Percentiles rank a stretch among this genome's conserved stretches.
Conservation (phyloP, 2,888 invertebrate genomes). For the Amphimallon solstitiale region DNA sequence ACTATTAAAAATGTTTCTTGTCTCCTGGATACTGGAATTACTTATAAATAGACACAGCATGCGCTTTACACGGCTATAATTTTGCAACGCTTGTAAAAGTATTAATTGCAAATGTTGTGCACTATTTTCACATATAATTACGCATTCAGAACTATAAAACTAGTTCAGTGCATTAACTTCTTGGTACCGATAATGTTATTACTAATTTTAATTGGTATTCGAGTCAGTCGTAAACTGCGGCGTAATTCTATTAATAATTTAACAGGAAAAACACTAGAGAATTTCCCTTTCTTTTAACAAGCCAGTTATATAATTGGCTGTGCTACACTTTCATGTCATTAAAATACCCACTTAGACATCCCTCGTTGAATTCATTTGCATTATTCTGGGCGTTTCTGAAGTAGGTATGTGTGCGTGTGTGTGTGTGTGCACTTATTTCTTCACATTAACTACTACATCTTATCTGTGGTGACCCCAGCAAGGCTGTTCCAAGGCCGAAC, state of each 20-base stretch:
- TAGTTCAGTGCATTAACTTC: not conserved
- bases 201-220: not conserved
- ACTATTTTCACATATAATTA: too few species aligned
- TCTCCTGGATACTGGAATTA: too few species aligned
- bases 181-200: constrained; percentile 7
- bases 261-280: not conserved
- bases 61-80: too few species aligned
- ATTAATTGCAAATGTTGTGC: too few species aligned
- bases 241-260: not conserved
- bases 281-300: not conserved
- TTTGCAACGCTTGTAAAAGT: too few species aligned
- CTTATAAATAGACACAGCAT: too few species aligned
- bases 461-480: constrained; percentile 56
- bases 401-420: too few species aligned
- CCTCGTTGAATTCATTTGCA: not conserved
- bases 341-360: constrained; percentile 17
- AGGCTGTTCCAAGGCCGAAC: constrained; percentile 65
- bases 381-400: not conserved
- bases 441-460: constrained; percentile 15
- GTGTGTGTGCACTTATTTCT: too few species aligned
- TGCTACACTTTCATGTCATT: constrained; percentile 3
- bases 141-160: not conserved
- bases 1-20: too few species aligned
- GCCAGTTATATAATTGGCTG: not conserved
- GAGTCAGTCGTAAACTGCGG: constrained; percentile 6